Percentiles rank a stretch among this genome's conserved stretches.
These are phyloP conservation scores for Drosophila rubida DNA, from an alignment of 2,888 invertebrate species.

Conservation along the genomic window DNA sequence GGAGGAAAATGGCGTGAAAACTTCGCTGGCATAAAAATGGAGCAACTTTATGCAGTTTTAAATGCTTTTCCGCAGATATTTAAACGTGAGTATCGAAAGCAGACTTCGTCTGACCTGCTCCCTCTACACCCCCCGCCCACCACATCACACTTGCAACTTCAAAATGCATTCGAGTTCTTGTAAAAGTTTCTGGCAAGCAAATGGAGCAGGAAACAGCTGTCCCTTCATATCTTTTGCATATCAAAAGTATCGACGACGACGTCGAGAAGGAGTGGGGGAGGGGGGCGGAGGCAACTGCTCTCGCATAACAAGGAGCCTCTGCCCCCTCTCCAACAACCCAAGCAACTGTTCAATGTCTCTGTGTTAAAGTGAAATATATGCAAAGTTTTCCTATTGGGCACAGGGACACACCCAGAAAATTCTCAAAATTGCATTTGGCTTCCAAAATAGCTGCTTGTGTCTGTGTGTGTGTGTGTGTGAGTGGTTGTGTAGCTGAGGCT, in stretches of 20 bases:
- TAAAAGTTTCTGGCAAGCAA: conserved; percentile 74
- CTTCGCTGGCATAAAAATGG: conserved; percentile 53
- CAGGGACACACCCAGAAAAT: conserved; percentile 51
- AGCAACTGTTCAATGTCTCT: conserved; percentile 7
- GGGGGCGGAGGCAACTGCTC: neutral
- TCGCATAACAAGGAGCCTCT: neutral
- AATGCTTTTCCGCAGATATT: conserved; percentile 56
- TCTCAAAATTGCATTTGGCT: conserved; percentile 64
- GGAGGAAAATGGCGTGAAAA: conserved; percentile 31
- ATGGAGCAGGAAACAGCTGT: conserved; percentile 78
- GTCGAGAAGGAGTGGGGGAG: conserved; percentile 27
- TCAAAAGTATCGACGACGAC: conserved; percentile 71
- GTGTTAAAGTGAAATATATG: conserved; percentile 70
- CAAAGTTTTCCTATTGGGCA: conserved; percentile 62
- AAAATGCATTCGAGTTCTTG: conserved; percentile 65
- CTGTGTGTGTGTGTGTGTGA: conserved; percentile 6
- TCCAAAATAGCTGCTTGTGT: conserved; percentile 37
- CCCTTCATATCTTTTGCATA: conserved; percentile 79
- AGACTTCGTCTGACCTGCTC: neutral
- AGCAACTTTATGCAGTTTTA: conserved; percentile 58
- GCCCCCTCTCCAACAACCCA: neutral
- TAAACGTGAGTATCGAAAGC: conserved; percentile 51
- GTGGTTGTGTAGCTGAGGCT: conserved; percentile 21
- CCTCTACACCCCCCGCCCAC: conserved; percentile 3
- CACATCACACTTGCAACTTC: conserved; percentile 49